phyloP scores from a whole-genome alignment of 2,113 vertebrate species.

The Lepus timidus region DNA sequence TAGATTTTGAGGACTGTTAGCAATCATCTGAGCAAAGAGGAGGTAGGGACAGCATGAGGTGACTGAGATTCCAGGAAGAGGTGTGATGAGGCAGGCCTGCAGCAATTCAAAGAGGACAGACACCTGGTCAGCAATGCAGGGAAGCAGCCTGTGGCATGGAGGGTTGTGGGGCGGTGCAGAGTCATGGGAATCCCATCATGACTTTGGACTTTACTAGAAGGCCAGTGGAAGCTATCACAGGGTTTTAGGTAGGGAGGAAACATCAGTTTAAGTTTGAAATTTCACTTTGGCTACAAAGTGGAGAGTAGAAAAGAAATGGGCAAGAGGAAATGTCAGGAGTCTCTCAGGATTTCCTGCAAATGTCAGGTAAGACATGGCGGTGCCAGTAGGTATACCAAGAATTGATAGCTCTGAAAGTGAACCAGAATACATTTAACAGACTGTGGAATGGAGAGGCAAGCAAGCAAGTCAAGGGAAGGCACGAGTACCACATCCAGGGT shows the following conservation, averaged over 20 bases:
- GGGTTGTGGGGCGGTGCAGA: not conserved
- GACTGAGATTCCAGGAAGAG: not conserved
- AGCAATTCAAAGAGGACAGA: not conserved
- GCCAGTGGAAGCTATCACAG: not conserved
- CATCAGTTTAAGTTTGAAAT: not conserved
- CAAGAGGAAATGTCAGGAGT: not conserved
- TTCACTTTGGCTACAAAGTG: not conserved
- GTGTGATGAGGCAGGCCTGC: not conserved
- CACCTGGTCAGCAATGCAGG: too few species aligned
- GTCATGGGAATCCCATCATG: accelerated
- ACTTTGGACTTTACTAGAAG: not conserved
- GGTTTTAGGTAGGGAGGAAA: not conserved
- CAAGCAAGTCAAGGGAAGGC: not conserved
- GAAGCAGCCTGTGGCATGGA: not conserved
- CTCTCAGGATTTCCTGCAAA: not conserved
- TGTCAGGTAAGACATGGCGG: not conserved
- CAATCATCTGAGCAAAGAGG: not conserved
- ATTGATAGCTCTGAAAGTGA: not conserved
- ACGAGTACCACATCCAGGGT: not conserved
- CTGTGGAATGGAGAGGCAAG: not conserved
- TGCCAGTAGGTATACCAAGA: not conserved
- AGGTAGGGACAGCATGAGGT: not conserved
- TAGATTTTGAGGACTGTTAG: not conserved
- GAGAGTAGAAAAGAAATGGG: not conserved
- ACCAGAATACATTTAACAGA: not conserved